These are phyloP conservation scores for Cuniculus paca DNA, from an alignment of 2,797 vertebrate genomes.

Conservation along the genomic window DNA sequence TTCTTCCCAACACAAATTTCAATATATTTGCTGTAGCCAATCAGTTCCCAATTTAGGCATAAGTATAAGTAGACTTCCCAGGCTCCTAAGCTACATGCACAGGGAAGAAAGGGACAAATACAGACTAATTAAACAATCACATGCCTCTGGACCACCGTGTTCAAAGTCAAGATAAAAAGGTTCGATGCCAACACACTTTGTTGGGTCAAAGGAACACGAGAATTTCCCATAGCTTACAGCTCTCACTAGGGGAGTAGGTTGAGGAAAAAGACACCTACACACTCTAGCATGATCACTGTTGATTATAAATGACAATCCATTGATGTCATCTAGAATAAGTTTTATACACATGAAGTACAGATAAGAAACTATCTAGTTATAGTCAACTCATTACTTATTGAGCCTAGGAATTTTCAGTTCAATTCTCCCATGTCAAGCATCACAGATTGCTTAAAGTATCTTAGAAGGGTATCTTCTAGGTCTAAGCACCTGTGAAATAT, in stretches of 20 bases:
- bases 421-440: background rate
- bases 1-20: conserved; percentile 18
- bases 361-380: background rate
- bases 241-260: background rate
- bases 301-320: background rate
- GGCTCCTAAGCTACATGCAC: background rate
- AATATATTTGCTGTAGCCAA: background rate
- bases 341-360: background rate
- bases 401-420: background rate
- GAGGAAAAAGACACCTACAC: background rate
- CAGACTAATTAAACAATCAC: conserved; percentile 61
- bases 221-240: background rate
- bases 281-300: rapidly evolving
- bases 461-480: background rate
- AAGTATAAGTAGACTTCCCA: background rate
- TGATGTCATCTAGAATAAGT: background rate
- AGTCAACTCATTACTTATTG: background rate
- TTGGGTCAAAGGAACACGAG: rapidly evolving
- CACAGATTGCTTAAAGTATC: background rate
- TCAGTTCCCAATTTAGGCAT: background rate
- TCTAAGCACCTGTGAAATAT: background rate
- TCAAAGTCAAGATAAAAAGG: background rate
- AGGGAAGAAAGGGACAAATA: conserved; percentile 45
- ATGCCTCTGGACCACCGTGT: background rate
- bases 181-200: background rate